These are phyloP conservation scores for Argentina silus DNA, from an alignment of 2,797 vertebrate genomes.

Conservation along the genomic window DNA sequence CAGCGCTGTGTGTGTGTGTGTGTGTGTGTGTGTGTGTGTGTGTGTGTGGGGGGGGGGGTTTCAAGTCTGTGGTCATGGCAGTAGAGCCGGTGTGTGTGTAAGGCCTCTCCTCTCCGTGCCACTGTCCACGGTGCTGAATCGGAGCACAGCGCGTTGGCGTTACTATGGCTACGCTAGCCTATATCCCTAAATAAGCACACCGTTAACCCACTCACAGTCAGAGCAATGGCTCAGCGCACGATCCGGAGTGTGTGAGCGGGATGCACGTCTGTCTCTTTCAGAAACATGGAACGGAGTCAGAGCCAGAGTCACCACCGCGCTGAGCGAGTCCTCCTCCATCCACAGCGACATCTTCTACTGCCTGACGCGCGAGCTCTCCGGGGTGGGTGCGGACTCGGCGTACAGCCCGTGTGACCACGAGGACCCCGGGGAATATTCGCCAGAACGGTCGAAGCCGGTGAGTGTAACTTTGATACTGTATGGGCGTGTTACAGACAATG, in stretches of 20 bases:
- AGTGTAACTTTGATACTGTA: constrained; percentile 38
- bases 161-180: background rate
- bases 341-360: constrained; percentile 77
- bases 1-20: background rate
- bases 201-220: background rate
- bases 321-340: constrained; percentile 72
- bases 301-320: constrained; percentile 60
- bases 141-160: background rate
- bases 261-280: background rate
- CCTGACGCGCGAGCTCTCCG: constrained; percentile 66
- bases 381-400: constrained; percentile 48
- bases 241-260: background rate
- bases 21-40: background rate
- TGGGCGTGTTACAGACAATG: no score
- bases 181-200: background rate
- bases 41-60: no score
- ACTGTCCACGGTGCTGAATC: constrained; percentile 8
- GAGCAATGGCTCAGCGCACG: background rate
- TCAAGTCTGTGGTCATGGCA: background rate
- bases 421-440: constrained; percentile 23
- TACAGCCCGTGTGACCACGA: constrained; percentile 30
- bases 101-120: no score
- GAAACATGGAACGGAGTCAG: constrained; percentile 48
- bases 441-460: constrained; percentile 26
- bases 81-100: no score